Evolutionary conservation across 2,113 vertebrate species (phyloP), one percentile per base, ranked within the genome.

Genomic region (Dicrurus megarhynchus): DNA sequence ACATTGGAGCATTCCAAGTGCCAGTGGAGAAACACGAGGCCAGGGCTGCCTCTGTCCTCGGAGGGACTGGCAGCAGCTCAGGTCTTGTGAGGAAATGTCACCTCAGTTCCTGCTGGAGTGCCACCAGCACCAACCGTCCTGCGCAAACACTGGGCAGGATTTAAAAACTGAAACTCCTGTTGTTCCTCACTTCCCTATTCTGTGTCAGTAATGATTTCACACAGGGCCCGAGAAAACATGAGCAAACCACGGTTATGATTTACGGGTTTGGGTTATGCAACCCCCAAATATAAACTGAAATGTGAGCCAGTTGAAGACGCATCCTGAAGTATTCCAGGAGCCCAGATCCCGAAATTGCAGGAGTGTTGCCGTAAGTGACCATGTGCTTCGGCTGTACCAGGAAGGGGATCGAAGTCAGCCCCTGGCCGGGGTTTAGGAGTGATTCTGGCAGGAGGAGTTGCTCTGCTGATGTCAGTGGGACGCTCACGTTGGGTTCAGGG

Each of bases 271-370:
- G 39, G 77, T 90, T 92, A 85, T 91, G 91, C 95, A 88, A 95
- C 39, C 65, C 90, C 87, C 89, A 84, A 73, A 94, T 95, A 97
- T 84, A 91, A 97, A 96, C 97, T 92, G 93, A 80, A 95, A 94
- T 30, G 17, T 3, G 87, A 95, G 81, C 49, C 10, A 4, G 41
- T n/a, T 50, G 92, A 81, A 77, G 93, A 46, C 15, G 4, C 79
- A 9, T 93, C 86, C 79, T 35, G 3, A 7, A 17, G 81, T 47
- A 35, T 95, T 97, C 84, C 92, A 75, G 90, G 94, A 96, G 93
- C 33, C 53, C 76, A 1, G 28, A 23, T 8, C 59, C 80, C 44
- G 5, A 44, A 46, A 82, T 21, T 11, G 55, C 56, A 9, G 79
- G 79, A 15, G 16, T 18, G 47, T 30, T 95, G 77, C 75, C 3